Evolutionary conservation across 2,888 invertebrate species (phyloP).

Genomic region (Heteropelma amictum): DNA sequence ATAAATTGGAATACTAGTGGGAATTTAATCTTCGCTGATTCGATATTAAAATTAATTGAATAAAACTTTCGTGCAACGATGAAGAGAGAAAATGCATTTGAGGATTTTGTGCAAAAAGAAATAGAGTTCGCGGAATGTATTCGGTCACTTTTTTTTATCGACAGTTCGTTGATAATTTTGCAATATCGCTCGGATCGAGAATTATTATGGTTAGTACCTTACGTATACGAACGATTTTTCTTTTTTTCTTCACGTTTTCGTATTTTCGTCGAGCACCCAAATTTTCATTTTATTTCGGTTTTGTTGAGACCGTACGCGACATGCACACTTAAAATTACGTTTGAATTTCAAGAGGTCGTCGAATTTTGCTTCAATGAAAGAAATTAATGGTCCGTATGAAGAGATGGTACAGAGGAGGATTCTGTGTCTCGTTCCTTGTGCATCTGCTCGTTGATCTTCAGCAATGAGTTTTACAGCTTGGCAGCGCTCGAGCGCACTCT

Average conservation of each 20-base stretch:
- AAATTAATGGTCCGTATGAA: not conserved
- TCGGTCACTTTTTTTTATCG: no score
- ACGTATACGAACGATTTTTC: not conserved
- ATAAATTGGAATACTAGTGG: slow-evolving; percentile 9
- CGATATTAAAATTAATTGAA: no score
- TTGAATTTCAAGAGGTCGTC: slow-evolving; percentile 4
- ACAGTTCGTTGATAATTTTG: not conserved
- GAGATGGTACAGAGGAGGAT: slow-evolving; percentile 2
- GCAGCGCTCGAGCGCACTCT: slow-evolving; percentile 50
- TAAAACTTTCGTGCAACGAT: no score
- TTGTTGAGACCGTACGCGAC: no score
- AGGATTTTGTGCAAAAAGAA: not conserved
- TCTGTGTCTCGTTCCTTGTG: slow-evolving; percentile 28
- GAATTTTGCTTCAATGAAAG: slow-evolving; percentile 8
- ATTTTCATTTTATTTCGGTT: not conserved
- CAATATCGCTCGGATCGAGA: not conserved
- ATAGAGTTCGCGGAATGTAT: no score
- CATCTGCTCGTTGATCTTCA: slow-evolving; percentile 26
- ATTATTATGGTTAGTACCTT: not conserved
- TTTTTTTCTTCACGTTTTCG: not conserved
- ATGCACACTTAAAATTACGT: no score
- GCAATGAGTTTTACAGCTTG: slow-evolving; percentile 26
- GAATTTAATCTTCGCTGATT: not conserved
- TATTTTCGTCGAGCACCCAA: not conserved
- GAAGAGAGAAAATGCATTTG: no score